Percentiles rank a stretch among this genome's conserved stretches.
These are phyloP conservation scores for Lordiphosa andalusiaca DNA, from an alignment of 2,888 invertebrate species.

Conservation along the genomic window DNA sequence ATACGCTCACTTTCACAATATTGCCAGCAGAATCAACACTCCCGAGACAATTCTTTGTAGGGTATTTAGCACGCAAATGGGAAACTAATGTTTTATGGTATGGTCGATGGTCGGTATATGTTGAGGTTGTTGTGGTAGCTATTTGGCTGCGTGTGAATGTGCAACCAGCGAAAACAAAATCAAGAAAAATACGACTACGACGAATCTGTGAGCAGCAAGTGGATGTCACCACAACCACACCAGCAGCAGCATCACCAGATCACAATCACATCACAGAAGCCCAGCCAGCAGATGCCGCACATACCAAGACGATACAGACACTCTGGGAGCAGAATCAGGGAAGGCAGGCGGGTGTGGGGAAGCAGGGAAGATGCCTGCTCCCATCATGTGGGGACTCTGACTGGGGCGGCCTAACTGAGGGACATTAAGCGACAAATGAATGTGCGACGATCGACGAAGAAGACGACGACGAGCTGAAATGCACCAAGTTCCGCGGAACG, in stretches of 20 bases:
- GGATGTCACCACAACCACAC: constrained; percentile 65
- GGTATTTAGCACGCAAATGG: constrained; percentile 73
- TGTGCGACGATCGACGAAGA: constrained; percentile 66
- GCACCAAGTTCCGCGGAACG: constrained; percentile 73
- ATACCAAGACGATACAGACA: constrained; percentile 72
- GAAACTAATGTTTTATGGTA: constrained; percentile 73
- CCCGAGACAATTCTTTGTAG: constrained; percentile 40
- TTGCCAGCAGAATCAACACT: not conserved
- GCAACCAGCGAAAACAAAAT: constrained; percentile 50
- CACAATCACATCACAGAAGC: constrained; percentile 67
- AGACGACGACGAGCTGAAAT: constrained; percentile 69
- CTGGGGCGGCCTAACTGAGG: constrained; percentile 59
- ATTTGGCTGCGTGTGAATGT: constrained; percentile 49
- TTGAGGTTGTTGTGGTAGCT: constrained; percentile 34
- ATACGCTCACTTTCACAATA: too few relatives aligned
- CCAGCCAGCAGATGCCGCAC: constrained; percentile 68
- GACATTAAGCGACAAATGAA: constrained; percentile 72
- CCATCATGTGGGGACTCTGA: constrained; percentile 12
- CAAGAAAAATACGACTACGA: constrained; percentile 55
- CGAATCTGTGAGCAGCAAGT: constrained; percentile 68
- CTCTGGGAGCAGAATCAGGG: constrained; percentile 53
- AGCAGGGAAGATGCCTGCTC: constrained; percentile 13
- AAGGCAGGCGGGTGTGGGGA: constrained; percentile 5
- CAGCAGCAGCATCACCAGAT: constrained; percentile 22
- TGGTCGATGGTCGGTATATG: constrained; percentile 40